Evolutionary conservation across 2,888 invertebrate genomes (phyloP).

Genomic region (Halictus ligatus): DNA sequence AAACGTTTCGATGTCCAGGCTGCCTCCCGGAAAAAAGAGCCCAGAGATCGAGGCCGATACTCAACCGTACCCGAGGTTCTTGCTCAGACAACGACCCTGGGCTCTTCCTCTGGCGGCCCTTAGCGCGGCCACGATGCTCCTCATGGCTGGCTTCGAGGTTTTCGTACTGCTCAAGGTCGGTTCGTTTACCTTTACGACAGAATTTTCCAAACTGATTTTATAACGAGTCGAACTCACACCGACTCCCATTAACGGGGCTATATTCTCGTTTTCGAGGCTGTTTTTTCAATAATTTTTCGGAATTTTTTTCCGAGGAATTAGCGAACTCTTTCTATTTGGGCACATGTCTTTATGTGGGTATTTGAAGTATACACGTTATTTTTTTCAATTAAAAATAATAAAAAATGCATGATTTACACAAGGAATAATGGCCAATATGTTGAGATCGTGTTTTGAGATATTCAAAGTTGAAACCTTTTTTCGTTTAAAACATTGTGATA

Average conservation of each 20-base stretch:
- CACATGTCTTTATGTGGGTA: not conserved
- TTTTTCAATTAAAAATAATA: no score
- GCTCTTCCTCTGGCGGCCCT: constrained; percentile 95
- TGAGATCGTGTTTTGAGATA: no score
- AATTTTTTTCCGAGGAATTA: not conserved
- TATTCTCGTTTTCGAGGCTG: not conserved
- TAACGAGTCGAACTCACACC: not conserved
- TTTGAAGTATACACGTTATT: not conserved
- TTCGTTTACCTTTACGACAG: constrained; percentile 50
- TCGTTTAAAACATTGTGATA: no score
- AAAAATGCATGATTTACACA: no score
- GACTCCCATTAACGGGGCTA: not conserved
- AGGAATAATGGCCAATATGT: no score
- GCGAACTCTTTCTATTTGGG: not conserved
- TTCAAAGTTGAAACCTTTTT: no score
- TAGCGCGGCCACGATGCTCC: constrained; percentile 92
- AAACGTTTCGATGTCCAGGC: constrained; percentile 78
- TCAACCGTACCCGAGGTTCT: constrained; percentile 79
- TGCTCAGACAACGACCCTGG: constrained; percentile 92
- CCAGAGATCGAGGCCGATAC: constrained; percentile 63
- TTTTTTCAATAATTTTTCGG: not conserved
- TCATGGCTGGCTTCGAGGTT: constrained; percentile 94
- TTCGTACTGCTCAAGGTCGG: constrained; percentile 91
- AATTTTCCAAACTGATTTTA: constrained; percentile 32
- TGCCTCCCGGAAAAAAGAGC: constrained; percentile 70